Percentiles rank a stretch among this genome's conserved stretches.
Evolutionary conservation across 1,140 invertebrate species (phyloP).

Genomic region (Cardiocondyla obscurior): DNA sequence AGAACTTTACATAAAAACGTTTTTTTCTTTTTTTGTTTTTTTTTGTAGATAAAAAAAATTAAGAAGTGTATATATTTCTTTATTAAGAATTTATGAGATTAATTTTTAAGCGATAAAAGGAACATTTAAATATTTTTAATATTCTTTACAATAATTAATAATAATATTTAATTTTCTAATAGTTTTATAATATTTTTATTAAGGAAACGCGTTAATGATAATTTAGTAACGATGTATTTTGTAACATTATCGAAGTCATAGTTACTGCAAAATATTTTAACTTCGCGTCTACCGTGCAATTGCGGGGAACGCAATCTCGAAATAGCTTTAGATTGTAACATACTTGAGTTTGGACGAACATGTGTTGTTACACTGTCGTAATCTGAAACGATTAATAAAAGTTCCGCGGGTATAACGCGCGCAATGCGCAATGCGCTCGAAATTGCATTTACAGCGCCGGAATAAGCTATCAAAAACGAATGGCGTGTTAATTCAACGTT

Average conservation of each 20-base stretch:
- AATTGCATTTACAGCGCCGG: constrained; percentile 28
- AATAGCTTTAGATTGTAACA: not conserved
- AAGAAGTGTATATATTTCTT: not conserved
- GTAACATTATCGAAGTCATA: not conserved
- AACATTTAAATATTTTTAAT: not conserved
- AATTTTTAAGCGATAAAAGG: too few species aligned
- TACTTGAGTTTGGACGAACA: not conserved
- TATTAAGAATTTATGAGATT: not conserved
- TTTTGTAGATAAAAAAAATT: too few species aligned
- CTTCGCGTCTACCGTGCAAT: not conserved
- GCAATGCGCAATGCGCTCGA: constrained; percentile 1
- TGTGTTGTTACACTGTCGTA: constrained; percentile 34
- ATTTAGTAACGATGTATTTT: not conserved
- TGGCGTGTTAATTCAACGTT: constrained; percentile 22
- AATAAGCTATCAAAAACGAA: constrained; percentile 35
- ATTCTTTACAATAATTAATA: too few species aligned
- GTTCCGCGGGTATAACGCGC: not conserved
- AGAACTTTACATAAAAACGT: too few species aligned
- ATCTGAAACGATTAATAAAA: constrained; percentile 52
- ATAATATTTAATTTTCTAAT: too few species aligned
- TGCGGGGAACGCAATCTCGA: not conserved
- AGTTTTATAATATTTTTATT: not conserved
- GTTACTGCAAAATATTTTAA: not conserved
- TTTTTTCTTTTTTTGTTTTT: too few species aligned
- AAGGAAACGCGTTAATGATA: not conserved